These are phyloP conservation scores for Panzeria rudis DNA, from an alignment of 2,888 invertebrate genomes.

Conservation along the genomic window DNA sequence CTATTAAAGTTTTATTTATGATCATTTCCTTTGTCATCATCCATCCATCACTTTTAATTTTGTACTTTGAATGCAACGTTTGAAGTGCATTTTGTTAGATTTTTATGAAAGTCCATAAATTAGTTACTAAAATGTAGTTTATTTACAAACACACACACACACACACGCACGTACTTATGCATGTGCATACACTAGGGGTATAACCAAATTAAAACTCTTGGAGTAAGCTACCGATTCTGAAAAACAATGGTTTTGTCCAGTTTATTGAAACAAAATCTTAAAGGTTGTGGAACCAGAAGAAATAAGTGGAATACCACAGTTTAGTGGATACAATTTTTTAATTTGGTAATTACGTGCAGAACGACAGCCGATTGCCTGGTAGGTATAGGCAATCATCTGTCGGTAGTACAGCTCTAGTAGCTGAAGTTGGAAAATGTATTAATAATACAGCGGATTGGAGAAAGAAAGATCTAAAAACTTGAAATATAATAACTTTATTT, in stretches of 20 bases:
- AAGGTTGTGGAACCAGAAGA: too few species aligned
- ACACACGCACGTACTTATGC: not conserved
- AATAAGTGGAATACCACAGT: too few species aligned
- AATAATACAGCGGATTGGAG: too few species aligned
- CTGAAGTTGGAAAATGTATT: too few species aligned
- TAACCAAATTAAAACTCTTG: not conserved
- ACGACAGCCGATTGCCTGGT: too few species aligned
- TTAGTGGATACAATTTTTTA: too few species aligned
- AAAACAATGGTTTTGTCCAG: not conserved
- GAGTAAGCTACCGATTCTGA: not conserved
- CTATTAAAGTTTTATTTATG: not conserved
- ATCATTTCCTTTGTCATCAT: not conserved
- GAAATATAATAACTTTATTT: too few species aligned
- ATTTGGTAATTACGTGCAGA: too few species aligned
- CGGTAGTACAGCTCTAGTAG: too few species aligned
- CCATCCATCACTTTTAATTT: not conserved
- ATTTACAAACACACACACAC: not conserved
- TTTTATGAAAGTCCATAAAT: conserved; percentile 16
- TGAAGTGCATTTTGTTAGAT: conserved; percentile 31
- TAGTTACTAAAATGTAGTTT: conserved; percentile 1
- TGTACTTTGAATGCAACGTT: conserved; percentile 25
- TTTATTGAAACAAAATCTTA: not conserved
- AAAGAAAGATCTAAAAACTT: too few species aligned
- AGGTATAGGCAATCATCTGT: too few species aligned
- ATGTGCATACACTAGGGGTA: not conserved